These are phyloP conservation scores for Acleris emargana DNA, from an alignment of 2,888 invertebrate species.

Conservation along the genomic window DNA sequence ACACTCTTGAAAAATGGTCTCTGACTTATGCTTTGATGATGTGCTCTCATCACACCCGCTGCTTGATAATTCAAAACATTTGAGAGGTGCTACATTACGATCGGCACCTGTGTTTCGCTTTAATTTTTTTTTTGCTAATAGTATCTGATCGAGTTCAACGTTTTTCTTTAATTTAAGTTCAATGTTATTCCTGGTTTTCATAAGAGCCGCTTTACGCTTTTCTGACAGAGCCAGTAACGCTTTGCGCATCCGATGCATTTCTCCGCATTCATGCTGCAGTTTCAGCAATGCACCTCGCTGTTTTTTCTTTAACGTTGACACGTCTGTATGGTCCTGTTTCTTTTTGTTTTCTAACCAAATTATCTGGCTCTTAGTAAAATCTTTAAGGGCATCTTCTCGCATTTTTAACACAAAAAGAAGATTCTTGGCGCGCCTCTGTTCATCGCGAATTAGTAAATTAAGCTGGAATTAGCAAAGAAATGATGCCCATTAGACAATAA, in stretches of 20 bases:
- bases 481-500: slow-evolving; percentile 25
- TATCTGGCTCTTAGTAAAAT: slow-evolving; percentile 79
- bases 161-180: slow-evolving; percentile 69
- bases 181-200: slow-evolving; percentile 75
- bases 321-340: slow-evolving; percentile 73
- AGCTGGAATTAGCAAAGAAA: slow-evolving; percentile 60
- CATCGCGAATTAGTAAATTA: slow-evolving; percentile 80
- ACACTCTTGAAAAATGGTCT: slow-evolving; percentile 28
- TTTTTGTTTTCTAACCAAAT: slow-evolving; percentile 78
- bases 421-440: slow-evolving; percentile 77
- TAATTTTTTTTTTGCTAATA: slow-evolving; percentile 68
- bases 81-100: slow-evolving; percentile 63
- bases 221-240: slow-evolving; percentile 72
- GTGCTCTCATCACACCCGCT: slow-evolving; percentile 72
- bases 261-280: slow-evolving; percentile 87
- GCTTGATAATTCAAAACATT: slow-evolving; percentile 76
- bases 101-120: slow-evolving; percentile 58
- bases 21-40: slow-evolving; percentile 47
- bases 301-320: slow-evolving; percentile 85
- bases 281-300: slow-evolving; percentile 86
- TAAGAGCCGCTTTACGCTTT: slow-evolving; percentile 70
- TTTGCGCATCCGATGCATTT: slow-evolving; percentile 85
- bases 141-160: slow-evolving; percentile 67
- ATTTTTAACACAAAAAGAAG: slow-evolving; percentile 75
- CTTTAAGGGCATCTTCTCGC: slow-evolving; percentile 77